phyloP scores from a whole-genome alignment of 2,797 vertebrate genomes.

The Cichlasoma orientale region DNA sequence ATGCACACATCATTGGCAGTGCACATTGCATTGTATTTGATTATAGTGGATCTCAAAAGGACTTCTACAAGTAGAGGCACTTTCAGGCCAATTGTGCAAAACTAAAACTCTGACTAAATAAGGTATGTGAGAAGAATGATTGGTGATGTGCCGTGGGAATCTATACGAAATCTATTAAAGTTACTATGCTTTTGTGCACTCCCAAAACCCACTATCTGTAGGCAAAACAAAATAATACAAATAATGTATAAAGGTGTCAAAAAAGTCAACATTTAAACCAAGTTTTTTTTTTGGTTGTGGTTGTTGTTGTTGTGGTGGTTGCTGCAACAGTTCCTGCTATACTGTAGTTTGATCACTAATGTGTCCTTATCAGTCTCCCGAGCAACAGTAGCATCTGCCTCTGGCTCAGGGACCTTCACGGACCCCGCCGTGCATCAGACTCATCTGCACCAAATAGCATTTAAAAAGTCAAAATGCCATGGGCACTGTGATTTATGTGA shows the following conservation, averaged over 20 bases:
- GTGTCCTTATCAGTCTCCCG: neutral
- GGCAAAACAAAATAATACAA: neutral
- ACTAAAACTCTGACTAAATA: conserved; percentile 8
- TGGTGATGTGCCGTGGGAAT: neutral
- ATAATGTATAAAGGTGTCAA: neutral
- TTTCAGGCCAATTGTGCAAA: conserved; percentile 38
- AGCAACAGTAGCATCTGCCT: neutral
- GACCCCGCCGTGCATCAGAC: no score
- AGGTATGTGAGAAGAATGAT: neutral
- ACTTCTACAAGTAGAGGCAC: conserved; percentile 24
- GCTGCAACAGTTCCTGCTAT: neutral
- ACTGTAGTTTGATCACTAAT: neutral
- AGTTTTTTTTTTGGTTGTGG: no score
- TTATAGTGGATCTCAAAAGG: conserved; percentile 32
- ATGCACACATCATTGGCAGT: conserved; percentile 29
- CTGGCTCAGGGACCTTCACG: neutral
- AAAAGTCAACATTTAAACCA: neutral
- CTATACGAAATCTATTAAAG: neutral
- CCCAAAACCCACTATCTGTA: neutral
- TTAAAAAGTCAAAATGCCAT: neutral
- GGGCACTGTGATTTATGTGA: neutral
- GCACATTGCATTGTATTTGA: conserved; percentile 35
- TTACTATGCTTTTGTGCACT: neutral
- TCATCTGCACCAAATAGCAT: no score
- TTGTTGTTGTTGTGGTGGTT: no score